Evolutionary conservation across 1,140 invertebrate genomes (phyloP).

Genomic region (Pollicipes pollicipes): DNA sequence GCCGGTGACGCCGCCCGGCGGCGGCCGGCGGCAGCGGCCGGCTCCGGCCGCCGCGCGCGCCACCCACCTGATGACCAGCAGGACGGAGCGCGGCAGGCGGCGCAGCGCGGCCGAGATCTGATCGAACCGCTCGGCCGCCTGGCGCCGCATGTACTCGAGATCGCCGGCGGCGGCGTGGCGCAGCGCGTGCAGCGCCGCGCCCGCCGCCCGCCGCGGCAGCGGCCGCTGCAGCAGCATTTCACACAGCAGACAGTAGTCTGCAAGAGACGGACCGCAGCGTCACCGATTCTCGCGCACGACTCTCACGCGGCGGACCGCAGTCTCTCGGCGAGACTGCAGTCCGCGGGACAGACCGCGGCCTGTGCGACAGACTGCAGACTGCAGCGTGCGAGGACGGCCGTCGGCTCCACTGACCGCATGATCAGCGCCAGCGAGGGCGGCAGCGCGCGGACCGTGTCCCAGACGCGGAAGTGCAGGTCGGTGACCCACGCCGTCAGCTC

Average conservation of each 20-base stretch:
- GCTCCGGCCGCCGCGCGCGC: conserved; percentile 35
- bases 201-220: conserved; percentile 27
- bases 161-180: conserved; percentile 34
- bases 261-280: conserved; percentile 19
- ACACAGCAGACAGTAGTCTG: conserved; percentile 42
- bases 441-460: conserved; percentile 28
- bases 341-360: too few species aligned
- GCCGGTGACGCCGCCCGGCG: conserved; percentile 48
- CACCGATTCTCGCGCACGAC: neutral
- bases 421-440: conserved; percentile 30
- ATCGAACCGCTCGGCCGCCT: conserved; percentile 44
- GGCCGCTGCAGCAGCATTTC: conserved; percentile 52
- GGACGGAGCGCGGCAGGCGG: conserved; percentile 43
- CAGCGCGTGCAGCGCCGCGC: conserved; percentile 30
- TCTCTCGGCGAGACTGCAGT: too few species aligned
- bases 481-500: conserved; percentile 12
- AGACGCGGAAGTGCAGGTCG: conserved; percentile 26
- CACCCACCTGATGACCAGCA: conserved; percentile 43
- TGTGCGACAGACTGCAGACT: too few species aligned
- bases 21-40: conserved; percentile 40
- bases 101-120: conserved; percentile 42
- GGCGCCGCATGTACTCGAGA: conserved; percentile 39
- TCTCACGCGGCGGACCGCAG: too few species aligned
- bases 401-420: conserved; percentile 29
- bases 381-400: too few species aligned